Percentiles rank a stretch among this genome's conserved stretches.
phyloP scores from a whole-genome alignment of 2,888 invertebrate genomes.

The Melinopterus prodromus region DNA sequence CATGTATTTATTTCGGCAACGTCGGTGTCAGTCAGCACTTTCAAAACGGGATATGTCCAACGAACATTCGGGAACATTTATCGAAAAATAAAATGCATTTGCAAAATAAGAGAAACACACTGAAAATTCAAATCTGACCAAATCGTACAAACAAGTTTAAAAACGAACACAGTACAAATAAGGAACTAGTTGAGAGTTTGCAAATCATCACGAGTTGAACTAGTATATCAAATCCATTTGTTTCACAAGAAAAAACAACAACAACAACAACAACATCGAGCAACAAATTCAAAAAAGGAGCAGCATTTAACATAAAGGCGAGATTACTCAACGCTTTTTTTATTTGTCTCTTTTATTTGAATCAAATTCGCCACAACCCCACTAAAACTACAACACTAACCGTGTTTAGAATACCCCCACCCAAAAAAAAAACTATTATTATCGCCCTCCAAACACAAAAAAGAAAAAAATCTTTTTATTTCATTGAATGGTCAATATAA shows the following conservation, averaged over 20 bases:
- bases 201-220: slow-evolving; percentile 8
- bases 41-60: slow-evolving; percentile 5
- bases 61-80: slow-evolving; percentile 43
- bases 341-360: slow-evolving; percentile 27
- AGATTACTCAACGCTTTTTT: slow-evolving; percentile 51
- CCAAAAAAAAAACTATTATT: slow-evolving; percentile 40
- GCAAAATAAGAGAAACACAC: slow-evolving; percentile 33
- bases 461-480: slow-evolving; percentile 37
- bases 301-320: slow-evolving; percentile 13
- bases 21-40: slow-evolving; percentile 45
- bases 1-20: slow-evolving; percentile 59
- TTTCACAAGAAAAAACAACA: slow-evolving; percentile 53
- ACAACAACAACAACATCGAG: slow-evolving; percentile 46
- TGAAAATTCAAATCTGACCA: slow-evolving; percentile 26
- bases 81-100: slow-evolving; percentile 30
- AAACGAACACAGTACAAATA: slow-evolving; percentile 24
- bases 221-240: slow-evolving; percentile 55
- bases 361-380: slow-evolving; percentile 40
- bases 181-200: slow-evolving; percentile 46
- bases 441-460: slow-evolving; percentile 44
- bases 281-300: slow-evolving; percentile 39
- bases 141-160: slow-evolving; percentile 31
- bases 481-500: slow-evolving; percentile 11
- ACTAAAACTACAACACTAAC: slow-evolving; percentile 37
- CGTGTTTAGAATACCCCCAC: slow-evolving; percentile 40